These are phyloP conservation scores for Ormyrus nitidulus DNA, from an alignment of 2,888 invertebrate species.

Conservation along the genomic window DNA sequence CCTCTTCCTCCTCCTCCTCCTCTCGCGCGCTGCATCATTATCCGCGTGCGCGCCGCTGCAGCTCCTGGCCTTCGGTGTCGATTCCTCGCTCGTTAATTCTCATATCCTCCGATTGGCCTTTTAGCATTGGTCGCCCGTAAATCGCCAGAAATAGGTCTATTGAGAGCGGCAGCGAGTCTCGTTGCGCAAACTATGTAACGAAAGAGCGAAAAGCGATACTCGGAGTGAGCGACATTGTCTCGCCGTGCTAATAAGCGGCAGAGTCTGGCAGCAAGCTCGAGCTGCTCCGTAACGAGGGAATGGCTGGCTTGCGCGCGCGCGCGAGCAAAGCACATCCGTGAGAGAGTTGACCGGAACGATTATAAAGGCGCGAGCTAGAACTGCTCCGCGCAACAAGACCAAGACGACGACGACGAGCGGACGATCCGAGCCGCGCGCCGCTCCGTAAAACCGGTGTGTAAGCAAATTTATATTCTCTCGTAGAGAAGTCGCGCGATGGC, in stretches of 20 bases:
- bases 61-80: constrained; percentile 50
- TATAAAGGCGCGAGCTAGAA: neutral
- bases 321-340: neutral
- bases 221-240: constrained; percentile 48
- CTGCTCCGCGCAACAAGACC: neutral
- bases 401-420: constrained; percentile 41
- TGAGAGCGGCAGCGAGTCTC: neutral
- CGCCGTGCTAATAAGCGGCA: constrained; percentile 44
- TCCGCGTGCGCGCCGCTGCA: constrained; percentile 18
- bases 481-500: constrained; percentile 54
- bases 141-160: constrained; percentile 45
- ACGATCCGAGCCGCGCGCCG: constrained; percentile 57
- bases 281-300: constrained; percentile 24
- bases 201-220: constrained; percentile 28
- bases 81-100: constrained; percentile 54
- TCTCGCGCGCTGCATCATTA: constrained; percentile 44
- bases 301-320: neutral
- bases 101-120: constrained; percentile 49
- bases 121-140: constrained; percentile 30
- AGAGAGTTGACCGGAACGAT: constrained; percentile 36
- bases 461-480: constrained; percentile 68
- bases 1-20: constrained; percentile 63
- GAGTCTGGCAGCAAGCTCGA: constrained; percentile 10
- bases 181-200: neutral
- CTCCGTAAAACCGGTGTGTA: constrained; percentile 65